Base-by-base conservation (phyloP, 53 echinoderm and acorn worm species). In the Holothuria scabra region DNA sequence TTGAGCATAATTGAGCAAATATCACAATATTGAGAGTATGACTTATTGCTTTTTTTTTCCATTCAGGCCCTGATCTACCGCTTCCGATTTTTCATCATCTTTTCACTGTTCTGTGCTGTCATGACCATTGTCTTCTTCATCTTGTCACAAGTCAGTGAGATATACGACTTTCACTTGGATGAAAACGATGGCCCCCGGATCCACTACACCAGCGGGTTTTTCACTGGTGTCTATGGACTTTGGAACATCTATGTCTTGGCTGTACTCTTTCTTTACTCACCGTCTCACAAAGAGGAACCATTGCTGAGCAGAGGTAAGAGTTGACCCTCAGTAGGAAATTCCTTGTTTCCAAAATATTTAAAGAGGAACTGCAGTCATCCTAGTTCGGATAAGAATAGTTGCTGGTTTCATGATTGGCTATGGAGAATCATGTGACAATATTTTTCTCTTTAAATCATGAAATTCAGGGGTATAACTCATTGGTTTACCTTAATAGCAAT, bases 171-270 rank as follows among this genome's bases (percentile, higher is more conserved):
- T 75, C 90, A 93, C 60, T 83, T 89, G 56, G 99, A 93, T 6
- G 89, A 91, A 9, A 89, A 91, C 49, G 65, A 85, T 18, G 4
- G 35, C n/a, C 63, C 85, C 12, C 74, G 59, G 46, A 65, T 99
- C 28, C 94, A 95, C 80, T 92, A 91, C 80, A 99, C 91, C 91
- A 99, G 99, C 59, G 99, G 91, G 41, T 97, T 99, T 89, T 99
- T 95, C 66, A 99, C 99, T 1, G 99, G 99, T 3, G 95, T 99
- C 29, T 99, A 99, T 57, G 99, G 99, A 48, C 95, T 99, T 91
- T 99, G 99, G 99, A 99, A 99, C 56, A 87, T 99, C 87, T 99
- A 99, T 28, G 99, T 99, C 60, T 13, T 95, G 81, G 99, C 99
- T 10, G 93, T 93, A 0, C 90, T 99, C 60, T 86, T 92, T 56